Conservation (phyloP, 2,888 invertebrate genomes). For the Nebria salina region DNA sequence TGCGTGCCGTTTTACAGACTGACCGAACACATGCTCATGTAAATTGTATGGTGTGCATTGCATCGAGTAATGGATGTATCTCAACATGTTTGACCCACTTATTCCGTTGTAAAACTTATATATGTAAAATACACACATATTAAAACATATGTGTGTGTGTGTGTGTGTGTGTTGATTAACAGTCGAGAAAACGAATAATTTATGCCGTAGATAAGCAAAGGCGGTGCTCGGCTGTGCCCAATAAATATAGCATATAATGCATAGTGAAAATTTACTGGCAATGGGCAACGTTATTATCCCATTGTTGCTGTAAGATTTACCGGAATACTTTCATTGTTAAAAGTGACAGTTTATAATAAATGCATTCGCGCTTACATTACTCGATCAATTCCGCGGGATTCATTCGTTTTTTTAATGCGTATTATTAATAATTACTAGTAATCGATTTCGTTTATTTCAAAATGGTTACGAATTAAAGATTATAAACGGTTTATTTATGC, state of each 20-base stretch:
- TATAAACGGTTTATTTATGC: no score
- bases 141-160: neutral
- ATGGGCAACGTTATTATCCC: neutral
- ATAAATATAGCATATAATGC: constrained; percentile 20
- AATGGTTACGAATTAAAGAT: no score
- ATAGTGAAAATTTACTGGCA: constrained; percentile 15
- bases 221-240: constrained; percentile 4
- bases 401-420: neutral
- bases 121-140: neutral
- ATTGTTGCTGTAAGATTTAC: constrained; percentile 14
- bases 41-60: neutral
- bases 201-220: constrained; percentile 16
- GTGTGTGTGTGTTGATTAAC: constrained; percentile 11
- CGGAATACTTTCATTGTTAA: constrained; percentile 18
- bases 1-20: neutral
- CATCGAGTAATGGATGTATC: constrained; percentile 12
- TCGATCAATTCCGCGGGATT: neutral
- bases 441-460: no score
- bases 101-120: neutral
- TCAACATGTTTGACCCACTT: constrained; percentile 20
- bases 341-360: constrained; percentile 12
- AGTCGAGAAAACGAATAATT: neutral
- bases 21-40: neutral
- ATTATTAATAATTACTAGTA: no score
- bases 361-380: neutral